Evolutionary conservation across 1,140 invertebrate genomes (phyloP).

Genomic region (Listronotus oregonensis): DNA sequence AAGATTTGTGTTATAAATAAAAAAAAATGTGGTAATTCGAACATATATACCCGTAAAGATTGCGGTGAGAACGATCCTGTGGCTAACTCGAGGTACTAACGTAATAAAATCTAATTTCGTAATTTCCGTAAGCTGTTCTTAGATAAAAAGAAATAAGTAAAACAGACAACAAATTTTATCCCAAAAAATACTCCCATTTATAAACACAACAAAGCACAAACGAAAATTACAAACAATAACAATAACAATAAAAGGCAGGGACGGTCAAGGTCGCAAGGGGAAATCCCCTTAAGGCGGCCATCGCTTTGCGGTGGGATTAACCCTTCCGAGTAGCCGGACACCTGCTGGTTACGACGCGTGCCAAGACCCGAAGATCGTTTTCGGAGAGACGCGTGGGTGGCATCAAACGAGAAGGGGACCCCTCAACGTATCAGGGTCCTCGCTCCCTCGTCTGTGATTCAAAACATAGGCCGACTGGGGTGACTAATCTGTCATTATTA

Average conservation of each 20-base stretch:
- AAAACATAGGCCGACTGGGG: conserved; percentile 30
- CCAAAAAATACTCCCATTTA: no score
- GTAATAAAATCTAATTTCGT: no score
- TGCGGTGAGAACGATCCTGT: no score
- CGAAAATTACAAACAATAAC: conserved; percentile 26
- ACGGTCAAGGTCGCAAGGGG: conserved; percentile 29
- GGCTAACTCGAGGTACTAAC: no score
- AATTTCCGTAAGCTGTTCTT: no score
- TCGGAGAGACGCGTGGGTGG: conserved; percentile 33
- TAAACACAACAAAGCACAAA: conserved; percentile 4
- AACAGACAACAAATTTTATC: no score
- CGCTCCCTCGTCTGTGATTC: conserved; percentile 29
- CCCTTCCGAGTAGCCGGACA: conserved; percentile 33
- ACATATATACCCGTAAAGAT: no score
- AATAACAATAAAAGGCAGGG: conserved; percentile 16
- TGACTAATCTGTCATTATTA: conserved; percentile 36
- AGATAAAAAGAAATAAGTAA: no score
- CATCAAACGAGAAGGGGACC: conserved; percentile 24
- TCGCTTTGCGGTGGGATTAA: conserved; percentile 28
- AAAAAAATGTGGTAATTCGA: no score
- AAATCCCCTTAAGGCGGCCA: conserved; percentile 27
- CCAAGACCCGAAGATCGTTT: conserved; percentile 30
- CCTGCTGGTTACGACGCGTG: conserved; percentile 29
- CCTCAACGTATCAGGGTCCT: conserved; percentile 15
- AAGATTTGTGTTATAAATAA: no score